These are phyloP conservation scores for Calidris pugnax DNA, from an alignment of 2,113 vertebrate species.

Conservation along the genomic window DNA sequence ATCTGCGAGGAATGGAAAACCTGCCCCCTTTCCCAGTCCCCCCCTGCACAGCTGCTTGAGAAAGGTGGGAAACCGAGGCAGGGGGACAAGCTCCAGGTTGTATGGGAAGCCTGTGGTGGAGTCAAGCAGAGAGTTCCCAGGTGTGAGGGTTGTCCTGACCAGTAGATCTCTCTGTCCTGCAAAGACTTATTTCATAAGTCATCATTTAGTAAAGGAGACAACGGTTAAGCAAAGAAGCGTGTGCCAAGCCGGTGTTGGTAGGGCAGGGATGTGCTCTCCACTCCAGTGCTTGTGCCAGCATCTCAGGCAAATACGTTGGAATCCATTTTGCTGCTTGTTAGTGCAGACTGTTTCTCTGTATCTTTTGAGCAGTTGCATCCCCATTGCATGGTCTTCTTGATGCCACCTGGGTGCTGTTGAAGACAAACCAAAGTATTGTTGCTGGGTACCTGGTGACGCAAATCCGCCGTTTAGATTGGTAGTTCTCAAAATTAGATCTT, in stretches of 20 bases:
- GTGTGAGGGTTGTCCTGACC: background rate
- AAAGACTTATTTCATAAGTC: background rate
- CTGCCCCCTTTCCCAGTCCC: background rate
- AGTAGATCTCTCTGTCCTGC: background rate
- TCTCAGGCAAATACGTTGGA: background rate
- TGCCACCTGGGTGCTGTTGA: background rate
- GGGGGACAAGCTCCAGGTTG: background rate
- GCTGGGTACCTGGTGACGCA: background rate
- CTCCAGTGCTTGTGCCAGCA: background rate
- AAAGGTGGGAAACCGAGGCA: background rate
- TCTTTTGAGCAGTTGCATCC: background rate
- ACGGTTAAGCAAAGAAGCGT: background rate
- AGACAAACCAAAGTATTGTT: background rate
- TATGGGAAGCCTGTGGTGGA: background rate
- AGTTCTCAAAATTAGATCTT: background rate
- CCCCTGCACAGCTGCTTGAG: rapidly evolving
- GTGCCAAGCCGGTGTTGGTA: background rate
- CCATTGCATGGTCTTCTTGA: rapidly evolving
- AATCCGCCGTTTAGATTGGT: background rate
- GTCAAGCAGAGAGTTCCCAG: background rate
- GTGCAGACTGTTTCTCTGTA: background rate
- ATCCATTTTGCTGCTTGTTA: background rate
- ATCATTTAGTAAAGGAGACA: background rate
- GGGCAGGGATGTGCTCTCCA: background rate
- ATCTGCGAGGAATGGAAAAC: no score